Conservation (phyloP, 2,797 vertebrate genomes). For the Acanthurus lineatus region DNA sequence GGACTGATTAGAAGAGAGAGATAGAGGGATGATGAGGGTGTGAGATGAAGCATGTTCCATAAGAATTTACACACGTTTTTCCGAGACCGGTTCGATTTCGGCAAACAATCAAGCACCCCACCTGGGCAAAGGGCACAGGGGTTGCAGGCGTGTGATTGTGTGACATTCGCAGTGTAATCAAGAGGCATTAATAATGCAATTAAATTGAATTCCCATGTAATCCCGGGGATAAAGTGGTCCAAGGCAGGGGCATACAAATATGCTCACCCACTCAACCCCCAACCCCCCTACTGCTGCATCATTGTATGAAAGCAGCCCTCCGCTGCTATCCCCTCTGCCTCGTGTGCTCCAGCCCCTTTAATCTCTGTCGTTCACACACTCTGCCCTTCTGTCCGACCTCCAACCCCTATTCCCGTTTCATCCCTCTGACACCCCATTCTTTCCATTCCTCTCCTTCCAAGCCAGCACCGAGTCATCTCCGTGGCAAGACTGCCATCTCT, state of each 20-base stretch:
- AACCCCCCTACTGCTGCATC: constrained; percentile 54
- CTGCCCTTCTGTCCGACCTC: constrained; percentile 77
- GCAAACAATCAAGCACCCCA: constrained; percentile 52
- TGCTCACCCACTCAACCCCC: constrained; percentile 36
- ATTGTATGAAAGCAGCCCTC: constrained; percentile 53
- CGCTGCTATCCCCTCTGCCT: constrained; percentile 47
- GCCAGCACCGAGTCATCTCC: background rate
- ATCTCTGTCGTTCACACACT: constrained; percentile 73
- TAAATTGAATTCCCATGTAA: constrained; percentile 72
- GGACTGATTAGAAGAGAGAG: background rate
- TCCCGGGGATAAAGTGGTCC: constrained; percentile 61
- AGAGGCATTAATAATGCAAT: constrained; percentile 76
- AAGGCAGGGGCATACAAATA: constrained; percentile 45
- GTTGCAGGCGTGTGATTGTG: constrained; percentile 48
- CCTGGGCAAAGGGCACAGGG: constrained; percentile 51
- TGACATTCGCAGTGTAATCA: constrained; percentile 72
- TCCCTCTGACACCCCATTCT: constrained; percentile 50
- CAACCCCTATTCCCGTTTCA: constrained; percentile 71
- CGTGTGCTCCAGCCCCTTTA: constrained; percentile 70
- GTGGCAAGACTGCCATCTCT: constrained; percentile 80
- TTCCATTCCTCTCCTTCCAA: constrained; percentile 32
- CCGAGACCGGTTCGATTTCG: constrained; percentile 53
- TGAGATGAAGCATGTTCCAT: constrained; percentile 12
- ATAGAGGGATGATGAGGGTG: background rate
- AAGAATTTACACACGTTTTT: constrained; percentile 38